These are phyloP conservation scores for Eulemur coronatus DNA, from an alignment of 2,797 vertebrate species.

Conservation along the genomic window DNA sequence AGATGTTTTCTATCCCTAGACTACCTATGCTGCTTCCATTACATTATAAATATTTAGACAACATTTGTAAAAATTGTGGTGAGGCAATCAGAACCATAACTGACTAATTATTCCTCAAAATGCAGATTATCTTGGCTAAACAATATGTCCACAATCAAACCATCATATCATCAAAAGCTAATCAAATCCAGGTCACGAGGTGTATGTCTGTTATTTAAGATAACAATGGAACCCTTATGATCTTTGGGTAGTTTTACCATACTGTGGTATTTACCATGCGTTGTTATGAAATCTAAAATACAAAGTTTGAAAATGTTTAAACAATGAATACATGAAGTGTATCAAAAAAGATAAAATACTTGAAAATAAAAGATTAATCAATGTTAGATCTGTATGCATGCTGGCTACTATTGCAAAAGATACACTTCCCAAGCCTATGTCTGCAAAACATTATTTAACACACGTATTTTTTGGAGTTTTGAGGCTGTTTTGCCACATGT, in stretches of 20 bases:
- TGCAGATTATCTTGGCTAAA: not conserved
- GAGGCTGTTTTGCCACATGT: not conserved
- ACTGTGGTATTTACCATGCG: not conserved
- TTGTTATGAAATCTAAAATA: constrained; percentile 36
- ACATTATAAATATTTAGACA: constrained; percentile 26
- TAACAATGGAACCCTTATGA: not conserved
- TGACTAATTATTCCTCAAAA: constrained; percentile 17
- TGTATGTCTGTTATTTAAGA: not conserved
- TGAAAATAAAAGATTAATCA: constrained; percentile 29
- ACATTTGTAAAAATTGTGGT: not conserved
- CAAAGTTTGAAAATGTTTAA: constrained; percentile 43
- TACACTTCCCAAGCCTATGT: not conserved
- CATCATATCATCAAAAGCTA: constrained; percentile 9
- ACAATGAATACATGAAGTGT: not conserved
- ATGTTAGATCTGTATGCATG: not conserved
- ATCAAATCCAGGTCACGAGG: constrained; percentile 11
- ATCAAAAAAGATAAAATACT: not conserved
- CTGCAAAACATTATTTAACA: not conserved
- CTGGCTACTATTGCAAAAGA: not conserved
- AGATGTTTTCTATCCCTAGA: not conserved
- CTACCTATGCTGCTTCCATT: not conserved
- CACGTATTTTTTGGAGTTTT: not conserved
- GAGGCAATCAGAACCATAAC: constrained; percentile 4
- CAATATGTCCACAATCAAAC: not conserved
- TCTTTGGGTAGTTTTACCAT: not conserved